These are phyloP conservation scores for Myotis findleyi DNA, from an alignment of 2,797 vertebrate species.

Conservation along the genomic window DNA sequence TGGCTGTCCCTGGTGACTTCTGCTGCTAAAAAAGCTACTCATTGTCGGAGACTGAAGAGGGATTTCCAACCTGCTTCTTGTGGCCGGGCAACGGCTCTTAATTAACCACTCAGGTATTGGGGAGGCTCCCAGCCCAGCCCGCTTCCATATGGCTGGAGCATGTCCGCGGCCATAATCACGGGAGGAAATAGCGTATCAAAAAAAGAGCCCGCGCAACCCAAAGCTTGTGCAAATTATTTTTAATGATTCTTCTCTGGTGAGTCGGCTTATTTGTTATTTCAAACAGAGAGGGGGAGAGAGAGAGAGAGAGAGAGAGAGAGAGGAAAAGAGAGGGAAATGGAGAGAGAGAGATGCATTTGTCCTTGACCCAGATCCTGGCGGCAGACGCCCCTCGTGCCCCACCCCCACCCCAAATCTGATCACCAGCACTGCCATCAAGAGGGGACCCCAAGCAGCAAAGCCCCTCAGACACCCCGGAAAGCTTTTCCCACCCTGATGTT, in stretches of 20 bases:
- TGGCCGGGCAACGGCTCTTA: slow-evolving; percentile 98
- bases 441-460: slow-evolving; percentile 75
- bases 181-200: slow-evolving; percentile 96
- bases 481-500: slow-evolving; percentile 72
- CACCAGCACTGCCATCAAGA: slow-evolving; percentile 71
- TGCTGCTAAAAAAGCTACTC: slow-evolving; percentile 92
- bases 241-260: slow-evolving; percentile 96
- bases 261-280: slow-evolving; percentile 93
- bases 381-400: slow-evolving; percentile 52
- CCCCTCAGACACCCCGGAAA: slow-evolving; percentile 75
- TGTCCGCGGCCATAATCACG: slow-evolving; percentile 94
- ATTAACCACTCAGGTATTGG: slow-evolving; percentile 99
- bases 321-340: neutral
- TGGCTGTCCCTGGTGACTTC: slow-evolving; percentile 94
- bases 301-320: neutral
- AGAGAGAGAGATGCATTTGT: slow-evolving; percentile 80
- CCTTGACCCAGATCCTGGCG: slow-evolving; percentile 89
- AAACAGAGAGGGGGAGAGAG: slow-evolving; percentile 78
- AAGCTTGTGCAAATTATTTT: slow-evolving; percentile 98
- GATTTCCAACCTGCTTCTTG: slow-evolving; percentile 96
- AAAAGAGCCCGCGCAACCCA: slow-evolving; percentile 91
- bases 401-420: slow-evolving; percentile 77
- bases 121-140: slow-evolving; percentile 93
- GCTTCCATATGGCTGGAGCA: slow-evolving; percentile 97
- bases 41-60: slow-evolving; percentile 93